phyloP scores from a whole-genome alignment of 2,113 vertebrate species.

The Gobio gobio region DNA sequence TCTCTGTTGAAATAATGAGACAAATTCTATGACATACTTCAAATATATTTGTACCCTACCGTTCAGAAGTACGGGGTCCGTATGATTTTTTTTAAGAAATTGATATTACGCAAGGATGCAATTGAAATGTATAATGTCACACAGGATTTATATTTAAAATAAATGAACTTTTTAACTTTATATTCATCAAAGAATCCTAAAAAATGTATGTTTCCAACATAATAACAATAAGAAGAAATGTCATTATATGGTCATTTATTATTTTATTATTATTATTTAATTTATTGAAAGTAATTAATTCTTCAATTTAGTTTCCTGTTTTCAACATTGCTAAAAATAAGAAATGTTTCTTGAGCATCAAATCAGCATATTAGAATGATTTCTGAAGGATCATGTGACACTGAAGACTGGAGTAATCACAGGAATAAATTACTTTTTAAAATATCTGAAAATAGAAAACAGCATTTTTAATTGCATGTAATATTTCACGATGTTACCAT shows the following conservation, averaged over 20 bases:
- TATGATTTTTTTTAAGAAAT: not conserved
- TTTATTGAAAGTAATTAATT: not conserved
- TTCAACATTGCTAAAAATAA: not conserved
- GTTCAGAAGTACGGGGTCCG: not conserved
- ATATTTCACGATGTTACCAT: no score
- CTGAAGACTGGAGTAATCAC: not conserved
- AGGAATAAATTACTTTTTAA: not conserved
- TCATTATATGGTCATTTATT: no score
- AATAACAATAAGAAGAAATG: no score
- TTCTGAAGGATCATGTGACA: not conserved
- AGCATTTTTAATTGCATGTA: no score
- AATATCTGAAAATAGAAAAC: not conserved
- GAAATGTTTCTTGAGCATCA: not conserved
- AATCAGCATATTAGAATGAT: not conserved
- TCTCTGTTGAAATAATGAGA: not conserved
- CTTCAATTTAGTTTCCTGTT: not conserved
- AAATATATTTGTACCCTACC: not conserved
- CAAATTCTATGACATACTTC: not conserved
- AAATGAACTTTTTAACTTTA: not conserved
- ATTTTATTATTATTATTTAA: not conserved
- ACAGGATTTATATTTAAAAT: not conserved
- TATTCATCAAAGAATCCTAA: not conserved
- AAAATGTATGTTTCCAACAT: not conserved
- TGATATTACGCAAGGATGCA: not conserved
- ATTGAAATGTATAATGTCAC: not conserved